Evolutionary conservation across 2,113 vertebrate genomes (phyloP).

Genomic region (Fregetta grallaria): DNA sequence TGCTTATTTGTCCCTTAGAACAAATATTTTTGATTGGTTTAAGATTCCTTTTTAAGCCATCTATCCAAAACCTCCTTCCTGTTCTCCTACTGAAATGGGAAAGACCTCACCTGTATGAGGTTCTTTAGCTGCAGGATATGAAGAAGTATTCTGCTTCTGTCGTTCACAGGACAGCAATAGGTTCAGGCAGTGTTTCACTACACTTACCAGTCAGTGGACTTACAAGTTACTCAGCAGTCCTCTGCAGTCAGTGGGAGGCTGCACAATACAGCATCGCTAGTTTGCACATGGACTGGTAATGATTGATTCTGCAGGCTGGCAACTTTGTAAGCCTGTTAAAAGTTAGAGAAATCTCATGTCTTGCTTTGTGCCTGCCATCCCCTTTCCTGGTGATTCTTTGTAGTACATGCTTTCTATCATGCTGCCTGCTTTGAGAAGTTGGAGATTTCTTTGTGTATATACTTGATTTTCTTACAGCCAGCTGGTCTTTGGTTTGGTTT

Average conservation of each 20-base stretch:
- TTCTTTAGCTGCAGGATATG: not conserved
- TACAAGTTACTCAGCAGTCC: not conserved
- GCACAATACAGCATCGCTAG: fast-evolving
- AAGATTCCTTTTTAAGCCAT: not conserved
- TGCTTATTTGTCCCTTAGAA: not conserved
- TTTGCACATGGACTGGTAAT: not conserved
- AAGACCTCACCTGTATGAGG: not conserved
- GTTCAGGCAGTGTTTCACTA: not conserved
- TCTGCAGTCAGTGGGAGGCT: not conserved
- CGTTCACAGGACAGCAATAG: not conserved
- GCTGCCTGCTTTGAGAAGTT: not conserved
- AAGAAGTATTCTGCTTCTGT: not conserved
- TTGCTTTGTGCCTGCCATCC: not conserved
- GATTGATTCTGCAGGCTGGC: not conserved
- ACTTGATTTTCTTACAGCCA: not conserved
- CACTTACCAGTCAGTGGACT: not conserved
- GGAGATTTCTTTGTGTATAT: not conserved
- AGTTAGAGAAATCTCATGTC: not conserved
- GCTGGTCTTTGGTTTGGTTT: not conserved
- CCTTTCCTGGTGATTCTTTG: not conserved
- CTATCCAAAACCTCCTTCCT: not conserved
- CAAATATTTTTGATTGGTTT: not conserved
- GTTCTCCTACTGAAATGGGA: not conserved
- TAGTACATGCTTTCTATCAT: not conserved
- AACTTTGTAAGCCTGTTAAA: not conserved